Base-by-base conservation (phyloP, 2,888 invertebrate species). In the Vannuccia rotundouncinata region DNA sequence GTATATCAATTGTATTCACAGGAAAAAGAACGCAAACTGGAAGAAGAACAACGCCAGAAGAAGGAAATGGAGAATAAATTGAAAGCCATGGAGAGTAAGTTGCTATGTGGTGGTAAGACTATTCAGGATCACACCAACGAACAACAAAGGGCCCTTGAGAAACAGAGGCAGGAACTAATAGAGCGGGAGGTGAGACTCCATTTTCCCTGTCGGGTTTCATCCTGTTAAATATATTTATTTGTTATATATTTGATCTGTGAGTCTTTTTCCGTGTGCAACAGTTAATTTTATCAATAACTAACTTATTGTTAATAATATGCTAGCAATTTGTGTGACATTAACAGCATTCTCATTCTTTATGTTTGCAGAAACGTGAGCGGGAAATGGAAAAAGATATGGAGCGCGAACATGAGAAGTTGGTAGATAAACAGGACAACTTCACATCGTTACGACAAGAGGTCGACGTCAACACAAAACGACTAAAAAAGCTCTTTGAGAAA, bases 121-220 rank as follows among this genome's bases (percentile, higher is more conserved):
- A 93, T 99, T 80, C 91, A 97, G 59, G 95, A 96, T 88, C 94
- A 95, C 85, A 95, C 98, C 25, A 95, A 95, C 86, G 94, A 96
- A 87, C 95, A 95, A 84, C 95, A 96, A 87, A 90, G 93, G 83
- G 93, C 93, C 80, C 89, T 99, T 79, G 95, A 97, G 86, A 92
- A 93, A 86, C 91, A 92, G 82, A 90, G 93, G 81, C 90, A 91
- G 74, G 95, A 97, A 89, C 94, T 99, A 82, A 93, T 94, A 0
- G 95, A 95, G 86, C 91, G 95, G 83, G 93, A 92, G 89, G 92
- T 91, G 84, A 82, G 82, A 31, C 0, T 31, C 22, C 59, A 5
- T 27, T 2, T 17, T 29, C 66, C 66, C 10, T 59, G n/a, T 59
- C 22, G 60, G 29, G 28, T n/a, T 76, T 78, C 59, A 59, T 59